Evolutionary conservation across 2,888 invertebrate genomes (phyloP), one percentile per base, ranked within the genome.

Genomic region (Andrena hattorfiana): DNA sequence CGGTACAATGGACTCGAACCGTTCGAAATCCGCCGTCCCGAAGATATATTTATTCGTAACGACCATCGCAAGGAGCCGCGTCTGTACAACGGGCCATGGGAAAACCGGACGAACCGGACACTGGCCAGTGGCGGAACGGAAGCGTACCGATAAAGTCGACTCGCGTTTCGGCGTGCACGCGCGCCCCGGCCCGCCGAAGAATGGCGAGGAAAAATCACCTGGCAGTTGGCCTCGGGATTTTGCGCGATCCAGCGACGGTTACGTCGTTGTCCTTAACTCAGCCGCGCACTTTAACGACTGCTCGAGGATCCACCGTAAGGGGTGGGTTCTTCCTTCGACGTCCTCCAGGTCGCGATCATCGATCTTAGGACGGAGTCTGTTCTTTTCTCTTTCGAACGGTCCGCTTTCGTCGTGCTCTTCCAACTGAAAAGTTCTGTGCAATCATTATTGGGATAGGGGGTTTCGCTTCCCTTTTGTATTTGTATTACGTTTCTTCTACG

Each of bases 71-170:
- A 70, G 73, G 60, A 75, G 75, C 42, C 49, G 79, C 67, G 66
- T 60, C 66, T 42, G 69, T 72, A 20, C 59, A 62, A 63, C 81
- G 83, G 85, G 72, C 87, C 90, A 89, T 91, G 92, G 90, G 91
- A 91, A 92, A 92, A 89, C 92, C 90, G 89, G 93, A 91, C 85
- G 78, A 78, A 92, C 92, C 91, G 92, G 93, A 92, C 91, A 89
- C 84, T 88, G 89, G 87, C 86, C 87, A 89, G 69, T 80, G 85
- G 85, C 87, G 87, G 87, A 89, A 89, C 89, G 80, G 76, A 73
- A 73, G 73, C 32, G 32, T 81, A 30, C 68, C 76, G 84, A 85
- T 84, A 84, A 42, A 86, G 85, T 81, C 8, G 42, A 6, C 20
- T 20, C 23, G 70, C 26, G 30, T 59, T 42, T 68, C 74, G 23